These are phyloP conservation scores for Lagria hirta DNA, from an alignment of 2,888 invertebrate species.

Conservation along the genomic window DNA sequence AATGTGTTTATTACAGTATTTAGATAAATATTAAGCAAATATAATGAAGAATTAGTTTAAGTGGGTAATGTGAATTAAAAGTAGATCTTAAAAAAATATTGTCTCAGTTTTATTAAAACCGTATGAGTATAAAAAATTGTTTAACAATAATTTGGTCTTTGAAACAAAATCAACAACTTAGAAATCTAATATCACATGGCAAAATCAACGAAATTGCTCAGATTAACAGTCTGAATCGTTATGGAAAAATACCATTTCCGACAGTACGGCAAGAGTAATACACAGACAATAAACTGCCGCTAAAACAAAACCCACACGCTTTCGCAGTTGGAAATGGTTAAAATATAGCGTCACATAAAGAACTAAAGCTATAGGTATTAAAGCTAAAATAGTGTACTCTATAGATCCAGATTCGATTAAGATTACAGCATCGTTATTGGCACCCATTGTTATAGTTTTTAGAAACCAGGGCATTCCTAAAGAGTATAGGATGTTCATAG, in stretches of 20 bases:
- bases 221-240: too few species aligned
- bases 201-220: too few species aligned
- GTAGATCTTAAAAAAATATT: too few species aligned
- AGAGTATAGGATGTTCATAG: constrained; percentile 79
- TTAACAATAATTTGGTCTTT: too few species aligned
- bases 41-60: too few species aligned
- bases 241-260: constrained; percentile 71
- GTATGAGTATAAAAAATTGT: too few species aligned
- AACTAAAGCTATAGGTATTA: constrained; percentile 71
- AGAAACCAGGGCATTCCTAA: constrained; percentile 85
- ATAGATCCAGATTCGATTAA: constrained; percentile 77
- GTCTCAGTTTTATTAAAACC: too few species aligned
- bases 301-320: constrained; percentile 67
- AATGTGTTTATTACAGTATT: too few species aligned
- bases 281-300: constrained; percentile 68
- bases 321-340: constrained; percentile 72
- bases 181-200: too few species aligned
- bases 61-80: too few species aligned
- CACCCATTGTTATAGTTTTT: constrained; percentile 62
- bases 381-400: constrained; percentile 77
- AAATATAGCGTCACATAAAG: constrained; percentile 69
- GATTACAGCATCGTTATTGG: constrained; percentile 56
- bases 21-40: too few species aligned
- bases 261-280: constrained; percentile 73
- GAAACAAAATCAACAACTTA: too few species aligned